phyloP scores from a whole-genome alignment of 2,113 vertebrate species.

The Ammospiza caudacuta region DNA sequence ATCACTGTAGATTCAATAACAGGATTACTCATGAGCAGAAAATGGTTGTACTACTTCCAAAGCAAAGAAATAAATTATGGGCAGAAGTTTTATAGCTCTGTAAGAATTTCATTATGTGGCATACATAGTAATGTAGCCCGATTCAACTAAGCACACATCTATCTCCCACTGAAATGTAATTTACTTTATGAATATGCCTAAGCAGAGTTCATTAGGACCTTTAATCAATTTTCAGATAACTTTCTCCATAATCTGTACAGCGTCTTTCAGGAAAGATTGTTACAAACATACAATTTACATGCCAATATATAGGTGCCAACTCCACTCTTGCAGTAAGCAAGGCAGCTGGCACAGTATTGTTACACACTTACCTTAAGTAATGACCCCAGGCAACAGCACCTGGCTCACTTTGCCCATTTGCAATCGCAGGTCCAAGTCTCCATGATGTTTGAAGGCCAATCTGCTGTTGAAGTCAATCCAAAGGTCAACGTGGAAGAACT shows the following conservation, averaged over 20 bases:
- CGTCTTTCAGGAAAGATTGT: background rate
- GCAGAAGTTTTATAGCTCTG: background rate
- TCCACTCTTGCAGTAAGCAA: background rate
- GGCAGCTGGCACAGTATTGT: background rate
- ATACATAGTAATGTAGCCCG: background rate
- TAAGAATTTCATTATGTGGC: background rate
- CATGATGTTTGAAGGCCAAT: constrained; percentile 93
- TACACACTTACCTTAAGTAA: background rate
- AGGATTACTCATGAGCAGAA: background rate
- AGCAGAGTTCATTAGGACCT: background rate
- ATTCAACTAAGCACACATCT: background rate
- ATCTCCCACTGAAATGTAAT: background rate
- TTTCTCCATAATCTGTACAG: background rate
- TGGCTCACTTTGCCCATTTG: constrained; percentile 23
- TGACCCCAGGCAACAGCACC: background rate
- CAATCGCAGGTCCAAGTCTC: constrained; percentile 90
- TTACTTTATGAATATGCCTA: background rate
- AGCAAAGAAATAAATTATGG: constrained; percentile 15
- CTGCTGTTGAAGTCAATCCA: constrained; percentile 89
- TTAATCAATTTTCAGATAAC: background rate
- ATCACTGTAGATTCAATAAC: background rate
- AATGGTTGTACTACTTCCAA: background rate
- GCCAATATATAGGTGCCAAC: background rate
- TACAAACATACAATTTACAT: background rate
- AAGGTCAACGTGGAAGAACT: constrained; percentile 87